Base-by-base conservation (phyloP, 37 sponge, comb jelly and placozoan species). In the Mnemiopsis leidyi region DNA sequence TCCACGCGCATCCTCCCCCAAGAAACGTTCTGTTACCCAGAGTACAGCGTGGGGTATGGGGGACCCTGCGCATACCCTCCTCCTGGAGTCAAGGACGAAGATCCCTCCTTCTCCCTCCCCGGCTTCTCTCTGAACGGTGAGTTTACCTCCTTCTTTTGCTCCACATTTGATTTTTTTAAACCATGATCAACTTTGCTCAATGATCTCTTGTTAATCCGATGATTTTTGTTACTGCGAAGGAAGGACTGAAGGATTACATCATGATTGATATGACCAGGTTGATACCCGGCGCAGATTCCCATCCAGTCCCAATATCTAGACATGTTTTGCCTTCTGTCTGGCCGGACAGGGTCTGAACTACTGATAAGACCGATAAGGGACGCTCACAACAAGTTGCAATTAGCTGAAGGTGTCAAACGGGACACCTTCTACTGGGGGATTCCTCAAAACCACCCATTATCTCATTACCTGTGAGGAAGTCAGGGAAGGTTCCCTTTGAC, bases 1-100 rank as follows among this genome's bases (percentile, higher is more conserved):
- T 40, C 61, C 61, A 85, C 90, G 0, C 90, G 90, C 23, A 85
- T 85, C 26, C 40, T 85, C 20, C 61, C 90, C 24, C 90, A 28
- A 20, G 90, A 85, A 28, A 85, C 35, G 48, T 33, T 85, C 48
- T 32, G 36, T 33, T 85, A 85, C 61, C 90, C 32, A 28, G 90
- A 40, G 24, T 40, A 38, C 90, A 36, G 24, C 29, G 35, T 30
- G 21, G 39, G 24, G 7, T 85, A 85, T 61, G 79, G 79, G 79
- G 79, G 79, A 34, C 32, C 79, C 79, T 77, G 79, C 36, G 79
- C 79, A 1, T 77, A 77, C 36, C 79, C 79, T 34, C 73, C 73
- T 3, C 73, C 73, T 3, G 61, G 61, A 48, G n/a, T 40, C 40
- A 85, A 85, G 35, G 90, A 85, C 61, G 90, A 85, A 25, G 75